Base-by-base conservation (phyloP, 2,888 invertebrate genomes). In the Netelia inedita region DNA sequence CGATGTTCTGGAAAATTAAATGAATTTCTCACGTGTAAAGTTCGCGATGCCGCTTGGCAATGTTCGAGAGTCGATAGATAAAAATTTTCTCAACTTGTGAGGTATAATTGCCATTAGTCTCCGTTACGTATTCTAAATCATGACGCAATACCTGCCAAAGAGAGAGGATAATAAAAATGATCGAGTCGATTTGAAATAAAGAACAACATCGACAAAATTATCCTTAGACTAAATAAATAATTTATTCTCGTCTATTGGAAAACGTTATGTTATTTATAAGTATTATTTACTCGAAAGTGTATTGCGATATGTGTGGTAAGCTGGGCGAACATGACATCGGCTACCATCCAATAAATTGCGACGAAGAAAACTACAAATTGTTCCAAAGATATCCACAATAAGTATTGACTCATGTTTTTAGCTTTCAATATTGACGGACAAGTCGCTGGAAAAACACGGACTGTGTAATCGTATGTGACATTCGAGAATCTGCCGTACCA, bases 271-370 rank as follows among this genome's bases (percentile, higher is more conserved):
- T 9, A 8, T 10, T 1, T 53, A 19, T 19, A 16, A 16, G 1
- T 19, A 16, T 57, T 21, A 23, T 55, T 61, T 79, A 83, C 83
- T 21, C 78, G 59, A 65, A 78, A 83, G 68, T 83, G 83, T 14
- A 83, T 79, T 5, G 78, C 72, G 16, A 71, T 71, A 28, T 84
- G 83, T n/a, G 83, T 84, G 3, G 83, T 72, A n/a, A 84, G 71
- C 50, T 84, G 83, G 35, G 83, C 83, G 41, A 84, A 84, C 2
- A 80, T 69, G 5, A 61, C 69, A 23, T 84, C 83, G 35, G 75
- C 74, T 11, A 71, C 75, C 46, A 84, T 80, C 83, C 83, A 84
- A 57, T 75, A 80, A n/a, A 84, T 69, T n/a, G 69, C 80, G 1
- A 80, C 71, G 35, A 74, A 69, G 41, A 80, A 9, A 65, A 74